Evolutionary conservation across 2,797 vertebrate genomes (phyloP).

Genomic region (Gouania willdenowi): DNA sequence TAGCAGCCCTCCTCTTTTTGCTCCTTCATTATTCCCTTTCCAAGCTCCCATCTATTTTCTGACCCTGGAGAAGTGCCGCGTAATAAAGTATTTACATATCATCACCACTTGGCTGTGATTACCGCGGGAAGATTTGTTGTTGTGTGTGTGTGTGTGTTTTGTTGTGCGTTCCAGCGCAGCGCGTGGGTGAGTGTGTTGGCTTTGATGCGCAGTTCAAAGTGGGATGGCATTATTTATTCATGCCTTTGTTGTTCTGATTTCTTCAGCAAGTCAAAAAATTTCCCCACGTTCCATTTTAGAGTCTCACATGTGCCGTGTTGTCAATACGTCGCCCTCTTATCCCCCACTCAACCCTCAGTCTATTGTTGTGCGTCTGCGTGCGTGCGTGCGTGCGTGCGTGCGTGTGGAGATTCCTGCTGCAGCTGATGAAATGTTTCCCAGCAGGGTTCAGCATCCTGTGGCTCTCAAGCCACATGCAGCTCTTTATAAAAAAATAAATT

Average conservation of each 20-base stretch:
- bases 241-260: constrained; percentile 77
- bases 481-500: too few relatives aligned
- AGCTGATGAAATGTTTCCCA: constrained; percentile 13
- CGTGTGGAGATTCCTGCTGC: constrained; percentile 25
- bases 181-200: constrained; percentile 48
- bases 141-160: constrained; percentile 16
- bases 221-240: constrained; percentile 74
- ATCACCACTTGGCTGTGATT: constrained; percentile 38
- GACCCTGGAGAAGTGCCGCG: constrained; percentile 28
- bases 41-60: constrained; percentile 22
- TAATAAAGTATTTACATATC: constrained; percentile 46
- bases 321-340: constrained; percentile 43
- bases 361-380: too few relatives aligned
- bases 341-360: neutral
- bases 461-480: too few relatives aligned
- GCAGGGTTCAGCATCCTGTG: too few relatives aligned
- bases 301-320: constrained; percentile 21
- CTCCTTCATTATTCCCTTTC: constrained; percentile 34
- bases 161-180: constrained; percentile 5
- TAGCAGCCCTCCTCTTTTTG: neutral
- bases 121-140: constrained; percentile 7
- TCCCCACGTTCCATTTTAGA: constrained; percentile 63
- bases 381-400: neutral
- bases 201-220: constrained; percentile 78
- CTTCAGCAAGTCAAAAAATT: constrained; percentile 52